Conservation (phyloP, 1,140 invertebrate species). For the Tetraneura akinire region DNA sequence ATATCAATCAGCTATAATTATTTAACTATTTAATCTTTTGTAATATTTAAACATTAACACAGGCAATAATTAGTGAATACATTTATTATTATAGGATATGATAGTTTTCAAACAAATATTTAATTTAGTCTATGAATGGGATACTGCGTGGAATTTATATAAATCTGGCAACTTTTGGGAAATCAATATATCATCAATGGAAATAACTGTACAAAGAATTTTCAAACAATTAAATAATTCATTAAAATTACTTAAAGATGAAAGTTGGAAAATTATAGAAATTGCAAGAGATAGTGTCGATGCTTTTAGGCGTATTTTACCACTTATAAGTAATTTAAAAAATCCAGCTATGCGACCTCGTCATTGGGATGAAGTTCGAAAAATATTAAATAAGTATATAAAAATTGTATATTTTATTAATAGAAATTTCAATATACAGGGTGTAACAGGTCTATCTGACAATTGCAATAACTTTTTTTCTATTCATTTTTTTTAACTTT, state of each 20-base stretch:
- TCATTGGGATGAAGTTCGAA: slow-evolving; percentile 44
- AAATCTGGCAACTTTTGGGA: slow-evolving; percentile 35
- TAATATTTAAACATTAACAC: too few species aligned
- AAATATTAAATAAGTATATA: neutral
- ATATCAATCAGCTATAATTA: too few species aligned
- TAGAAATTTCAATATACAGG: too few species aligned
- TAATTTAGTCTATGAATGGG: neutral
- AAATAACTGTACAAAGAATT: slow-evolving; percentile 9
- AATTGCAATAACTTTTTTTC: too few species aligned
- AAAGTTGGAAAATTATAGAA: slow-evolving; percentile 22
- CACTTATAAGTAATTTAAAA: slow-evolving; percentile 34
- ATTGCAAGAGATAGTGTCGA: neutral
- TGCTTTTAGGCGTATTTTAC: neutral
- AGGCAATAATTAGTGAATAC: too few species aligned
- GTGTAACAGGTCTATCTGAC: too few species aligned
- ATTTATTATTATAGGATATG: slow-evolving; percentile 12
- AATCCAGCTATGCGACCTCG: slow-evolving; percentile 9
- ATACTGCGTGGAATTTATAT: slow-evolving; percentile 2
- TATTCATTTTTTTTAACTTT: too few species aligned
- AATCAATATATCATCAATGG: slow-evolving; percentile 19
- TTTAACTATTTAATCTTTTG: too few species aligned
- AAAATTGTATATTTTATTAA: too few species aligned
- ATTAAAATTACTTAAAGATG: slow-evolving; percentile 2
- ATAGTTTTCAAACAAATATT: neutral
- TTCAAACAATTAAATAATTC: neutral